Evolutionary conservation across 2,797 vertebrate species (phyloP), one percentile per base, ranked within the genome.

Genomic region (Protosalanx chinensis): DNA sequence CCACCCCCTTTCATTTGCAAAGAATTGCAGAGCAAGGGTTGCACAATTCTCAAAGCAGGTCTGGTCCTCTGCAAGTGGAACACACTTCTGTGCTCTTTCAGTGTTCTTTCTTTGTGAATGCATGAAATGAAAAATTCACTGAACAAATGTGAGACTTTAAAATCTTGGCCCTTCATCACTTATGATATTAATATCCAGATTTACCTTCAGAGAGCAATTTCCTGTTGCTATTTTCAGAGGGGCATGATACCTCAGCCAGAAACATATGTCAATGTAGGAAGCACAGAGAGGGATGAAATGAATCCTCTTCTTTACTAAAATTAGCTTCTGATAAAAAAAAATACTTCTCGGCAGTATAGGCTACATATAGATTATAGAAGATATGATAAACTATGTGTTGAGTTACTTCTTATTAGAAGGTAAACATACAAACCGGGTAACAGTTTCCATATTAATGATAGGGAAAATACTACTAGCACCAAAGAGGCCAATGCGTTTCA

Each of bases 181-280:
- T 62, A 16, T 3, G n/a, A 29, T 37, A 53, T 33, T 73, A 76
- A 77, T 64, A 73, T 64, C 56, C 73, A 53, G 53, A 71, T 57
- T 56, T 71, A 71, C 30, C 66, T 74, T 69, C 67, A 67, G 68
- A 72, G 78, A 76, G 70, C 49, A 67, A 76, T 79, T 81, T 82
- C 78, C 76, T 68, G 78, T 59, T 73, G 73, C 81, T 82, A 82
- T 80, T 81, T 85, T 80, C 71, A 80, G 79, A 72, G 64, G 27
- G 37, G 72, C 73, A 75, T 75, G 76, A 81, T 68, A 77, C 67
- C 64, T 74, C 76, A 78, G 75, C 70, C 61, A 70, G 69, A 61
- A 72, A 68, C 77, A 82, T 71, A 80, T 81, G 75, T 70, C 64
- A 70, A 69, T 67, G 53, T 70, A 51, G 41, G 15, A 70, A 70